Evolutionary conservation across 1,140 invertebrate species (phyloP).

Genomic region (Spodoptera litura): DNA sequence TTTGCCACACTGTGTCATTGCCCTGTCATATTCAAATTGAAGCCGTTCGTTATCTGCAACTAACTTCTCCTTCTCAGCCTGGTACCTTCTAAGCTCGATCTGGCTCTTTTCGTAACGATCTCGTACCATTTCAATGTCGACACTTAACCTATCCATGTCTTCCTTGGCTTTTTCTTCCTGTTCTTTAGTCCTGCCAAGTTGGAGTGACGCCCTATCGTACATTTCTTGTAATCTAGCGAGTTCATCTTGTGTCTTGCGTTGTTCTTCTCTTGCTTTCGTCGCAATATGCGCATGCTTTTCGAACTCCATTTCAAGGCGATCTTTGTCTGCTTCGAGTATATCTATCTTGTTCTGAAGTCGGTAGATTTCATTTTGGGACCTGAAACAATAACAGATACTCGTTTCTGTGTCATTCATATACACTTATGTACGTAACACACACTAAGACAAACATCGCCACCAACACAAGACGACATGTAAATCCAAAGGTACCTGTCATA

Average conservation of each 20-base stretch:
- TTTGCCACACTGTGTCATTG: slow-evolving; percentile 93
- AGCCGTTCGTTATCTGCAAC: slow-evolving; percentile 94
- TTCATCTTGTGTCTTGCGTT: slow-evolving; percentile 94
- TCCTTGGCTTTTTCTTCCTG: slow-evolving; percentile 96
- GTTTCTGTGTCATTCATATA: slow-evolving; percentile 18
- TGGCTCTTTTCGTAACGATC: slow-evolving; percentile 96
- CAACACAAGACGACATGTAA: slow-evolving; percentile 79
- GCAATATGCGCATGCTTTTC: slow-evolving; percentile 93
- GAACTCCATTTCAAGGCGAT: slow-evolving; percentile 93
- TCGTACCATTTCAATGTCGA: slow-evolving; percentile 94
- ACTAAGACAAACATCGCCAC: slow-evolving; percentile 58
- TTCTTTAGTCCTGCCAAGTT: slow-evolving; percentile 94
- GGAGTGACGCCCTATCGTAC: slow-evolving; percentile 94
- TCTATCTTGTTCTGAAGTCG: slow-evolving; percentile 95
- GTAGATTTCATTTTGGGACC: slow-evolving; percentile 95
- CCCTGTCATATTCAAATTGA: slow-evolving; percentile 93
- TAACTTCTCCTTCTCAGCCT: slow-evolving; percentile 94
- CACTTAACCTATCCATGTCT: slow-evolving; percentile 92
- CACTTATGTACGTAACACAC: neutral
- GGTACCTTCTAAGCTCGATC: slow-evolving; percentile 92
- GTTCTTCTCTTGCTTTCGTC: slow-evolving; percentile 93
- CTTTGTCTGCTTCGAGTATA: slow-evolving; percentile 94
- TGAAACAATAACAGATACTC: slow-evolving; percentile 76
- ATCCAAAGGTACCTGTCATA: slow-evolving; percentile 92
- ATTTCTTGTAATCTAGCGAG: slow-evolving; percentile 93